phyloP scores from a whole-genome alignment of 2,113 vertebrate species.

The Rhea americana region DNA sequence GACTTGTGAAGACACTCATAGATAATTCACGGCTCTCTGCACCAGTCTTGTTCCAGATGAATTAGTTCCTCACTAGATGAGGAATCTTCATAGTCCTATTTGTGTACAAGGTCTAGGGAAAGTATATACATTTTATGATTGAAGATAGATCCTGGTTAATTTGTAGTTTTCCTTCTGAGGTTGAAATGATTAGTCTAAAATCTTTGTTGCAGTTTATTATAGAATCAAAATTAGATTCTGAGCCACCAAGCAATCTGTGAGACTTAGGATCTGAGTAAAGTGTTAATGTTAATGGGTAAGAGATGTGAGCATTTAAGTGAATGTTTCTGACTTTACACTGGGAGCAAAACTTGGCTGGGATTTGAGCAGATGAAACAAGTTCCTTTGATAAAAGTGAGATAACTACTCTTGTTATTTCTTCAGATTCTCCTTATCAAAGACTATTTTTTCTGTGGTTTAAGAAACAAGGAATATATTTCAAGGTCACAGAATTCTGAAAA shows the following conservation, averaged over 20 bases:
- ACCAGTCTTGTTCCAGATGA: not conserved
- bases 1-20: not conserved
- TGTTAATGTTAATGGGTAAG: not conserved
- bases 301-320: not conserved
- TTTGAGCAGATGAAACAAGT: not conserved
- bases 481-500: constrained; percentile 20
- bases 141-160: constrained; percentile 6
- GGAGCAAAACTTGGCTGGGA: not conserved
- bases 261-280: not conserved
- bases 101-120: not conserved
- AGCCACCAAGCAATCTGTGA: constrained; percentile 14
- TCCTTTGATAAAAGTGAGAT: not conserved
- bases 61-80: not conserved
- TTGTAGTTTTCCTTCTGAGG: constrained; percentile 16
- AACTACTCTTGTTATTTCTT: not conserved
- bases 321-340: not conserved
- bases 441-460: not conserved
- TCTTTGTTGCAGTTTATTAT: not conserved
- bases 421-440: not conserved
- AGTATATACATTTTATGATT: not conserved
- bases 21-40: not conserved
- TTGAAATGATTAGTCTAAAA: not conserved
- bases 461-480: not conserved
- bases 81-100: not conserved
- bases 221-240: not conserved